Base-by-base conservation (phyloP, 2,888 invertebrate species). In the Pollenia griseotomentosa region DNA sequence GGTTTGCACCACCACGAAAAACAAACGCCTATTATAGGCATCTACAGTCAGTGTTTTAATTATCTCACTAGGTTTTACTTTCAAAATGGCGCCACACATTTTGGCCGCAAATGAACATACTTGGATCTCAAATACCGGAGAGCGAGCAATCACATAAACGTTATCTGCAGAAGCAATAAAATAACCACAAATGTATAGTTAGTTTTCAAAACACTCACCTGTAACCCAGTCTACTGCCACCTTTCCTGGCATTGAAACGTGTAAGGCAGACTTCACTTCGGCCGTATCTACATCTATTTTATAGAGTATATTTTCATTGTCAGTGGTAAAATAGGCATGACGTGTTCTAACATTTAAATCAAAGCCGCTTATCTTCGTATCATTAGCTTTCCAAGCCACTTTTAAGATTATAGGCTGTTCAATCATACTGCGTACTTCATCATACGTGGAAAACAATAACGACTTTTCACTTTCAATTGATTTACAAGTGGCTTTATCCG, bases 141-240 rank as follows among this genome's bases (percentile, higher is more conserved):
- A 90, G 12, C 93, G 94, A 89, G 95, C 95, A 81, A 95, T 94
- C 88, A 95, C 96, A 92, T 97, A 97, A 0, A 96, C 94, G 90
- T 96, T 96, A 19, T 90, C 92, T 63, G 81, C 9, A 16, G 23
- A 14, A 33, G 11, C 11, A n/a, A 33, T 33, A 33, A 33, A 33
- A 33, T 33, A 33, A 33, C 6, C 33, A 33, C 4, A 33, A 33
- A 57, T 48, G 46, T 42, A 0, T n/a, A 11, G 19, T 16, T 33
- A 6, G 33, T 48, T 59, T 16, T 19, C 19, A 11, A 19, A 51
- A 10, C 0, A 70, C 66, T 80, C 55, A 12, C 95, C 94, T 0
- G 96, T 96, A 40, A 96, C 92, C 97, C 97, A 97, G 90, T 97
- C 97, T 2, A 96, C 94, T 0, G 96, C 94, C 55, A 97, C 90